Evolutionary conservation across 2,797 vertebrate species (phyloP).

Genomic region (Poeciliopsis presidionis): DNA sequence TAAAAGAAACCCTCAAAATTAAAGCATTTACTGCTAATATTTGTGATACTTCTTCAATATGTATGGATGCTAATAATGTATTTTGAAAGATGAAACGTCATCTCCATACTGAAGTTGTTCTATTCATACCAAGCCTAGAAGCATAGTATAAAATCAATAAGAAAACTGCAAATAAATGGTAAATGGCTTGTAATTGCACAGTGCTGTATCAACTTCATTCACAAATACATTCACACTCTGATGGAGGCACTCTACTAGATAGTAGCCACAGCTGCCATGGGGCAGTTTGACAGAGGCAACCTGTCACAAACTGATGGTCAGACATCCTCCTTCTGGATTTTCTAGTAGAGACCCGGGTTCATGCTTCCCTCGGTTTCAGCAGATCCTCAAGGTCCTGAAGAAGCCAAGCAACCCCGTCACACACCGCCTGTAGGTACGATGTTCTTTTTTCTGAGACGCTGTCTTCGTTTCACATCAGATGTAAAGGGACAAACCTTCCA

Average conservation of each 20-base stretch:
- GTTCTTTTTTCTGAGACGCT: background rate
- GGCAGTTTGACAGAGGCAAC: no score
- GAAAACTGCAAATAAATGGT: no score
- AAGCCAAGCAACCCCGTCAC: background rate
- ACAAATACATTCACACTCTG: no score
- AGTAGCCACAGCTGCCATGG: no score
- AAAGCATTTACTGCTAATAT: conserved; percentile 2
- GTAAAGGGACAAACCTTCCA: background rate
- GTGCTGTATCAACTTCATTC: no score
- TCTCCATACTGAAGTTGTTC: conserved; percentile 5
- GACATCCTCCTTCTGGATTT: background rate
- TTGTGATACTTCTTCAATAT: conserved; percentile 7
- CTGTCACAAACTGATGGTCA: background rate
- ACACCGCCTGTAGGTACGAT: background rate
- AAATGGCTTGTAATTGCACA: no score
- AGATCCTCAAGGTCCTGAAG: background rate
- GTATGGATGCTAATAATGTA: background rate
- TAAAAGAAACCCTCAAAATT: background rate
- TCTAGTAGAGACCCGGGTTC: background rate
- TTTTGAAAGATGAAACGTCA: conserved; percentile 6
- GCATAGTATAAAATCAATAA: background rate
- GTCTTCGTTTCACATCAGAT: background rate
- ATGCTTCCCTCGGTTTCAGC: background rate
- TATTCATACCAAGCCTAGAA: background rate
- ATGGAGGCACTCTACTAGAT: no score